Percentiles rank a stretch among this genome's conserved stretches.
phyloP scores from a whole-genome alignment of 2,113 vertebrate genomes.

The Trogon melanurus region DNA sequence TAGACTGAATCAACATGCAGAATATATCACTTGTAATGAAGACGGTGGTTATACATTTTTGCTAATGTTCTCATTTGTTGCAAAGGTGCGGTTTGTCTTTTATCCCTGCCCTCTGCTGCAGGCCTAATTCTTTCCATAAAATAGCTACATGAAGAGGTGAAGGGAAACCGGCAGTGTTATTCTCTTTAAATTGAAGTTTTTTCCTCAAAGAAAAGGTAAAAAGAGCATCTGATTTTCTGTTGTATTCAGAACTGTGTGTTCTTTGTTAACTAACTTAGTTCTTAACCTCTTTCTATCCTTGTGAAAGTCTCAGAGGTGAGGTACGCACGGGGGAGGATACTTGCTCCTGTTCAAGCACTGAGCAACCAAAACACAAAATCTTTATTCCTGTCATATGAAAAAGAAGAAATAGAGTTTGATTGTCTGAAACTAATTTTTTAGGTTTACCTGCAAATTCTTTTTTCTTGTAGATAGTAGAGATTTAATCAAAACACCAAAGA shows the following conservation, averaged over 20 bases:
- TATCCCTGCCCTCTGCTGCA: neutral
- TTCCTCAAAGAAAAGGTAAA: neutral
- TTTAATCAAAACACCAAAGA: neutral
- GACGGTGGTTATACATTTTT: neutral
- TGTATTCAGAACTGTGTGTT: neutral
- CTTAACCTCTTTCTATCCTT: neutral
- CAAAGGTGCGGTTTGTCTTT: neutral
- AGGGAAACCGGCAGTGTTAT: neutral
- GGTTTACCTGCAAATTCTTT: neutral
- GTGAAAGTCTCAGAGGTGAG: neutral
- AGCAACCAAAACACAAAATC: neutral
- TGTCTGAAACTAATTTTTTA: neutral
- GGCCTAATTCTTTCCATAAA: neutral
- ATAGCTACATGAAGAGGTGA: neutral
- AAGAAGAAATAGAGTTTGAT: neutral
- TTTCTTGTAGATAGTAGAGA: neutral
- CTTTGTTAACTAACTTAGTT: neutral
- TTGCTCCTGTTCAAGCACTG: neutral
- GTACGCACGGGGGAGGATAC: too few relatives aligned
- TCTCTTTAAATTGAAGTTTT: neutral
- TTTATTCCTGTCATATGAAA: neutral
- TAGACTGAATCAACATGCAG: neutral
- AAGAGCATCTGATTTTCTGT: neutral
- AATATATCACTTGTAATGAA: constrained; percentile 7
- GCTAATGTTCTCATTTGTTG: neutral